Percentiles rank a stretch among this genome's conserved stretches.
Evolutionary conservation across 2,797 vertebrate genomes (phyloP).

Genomic region (Hapalemur alaotrensis): DNA sequence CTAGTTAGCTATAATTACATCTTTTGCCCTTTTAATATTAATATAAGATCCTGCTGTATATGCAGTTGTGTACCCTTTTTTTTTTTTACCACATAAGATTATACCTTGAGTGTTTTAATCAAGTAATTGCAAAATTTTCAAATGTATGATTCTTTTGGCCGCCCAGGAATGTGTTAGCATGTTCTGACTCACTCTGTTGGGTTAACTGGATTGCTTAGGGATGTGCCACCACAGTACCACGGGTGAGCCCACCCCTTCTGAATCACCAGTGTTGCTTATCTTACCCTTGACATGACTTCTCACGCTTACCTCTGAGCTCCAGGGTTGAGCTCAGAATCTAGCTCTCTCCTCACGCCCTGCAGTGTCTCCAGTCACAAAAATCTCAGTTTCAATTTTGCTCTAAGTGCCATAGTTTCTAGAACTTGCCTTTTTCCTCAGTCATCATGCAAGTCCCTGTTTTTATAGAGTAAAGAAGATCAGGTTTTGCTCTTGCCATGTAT

Average conservation of each 20-base stretch:
- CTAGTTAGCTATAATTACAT: background rate
- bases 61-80: background rate
- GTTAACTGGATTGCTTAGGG: background rate
- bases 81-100: background rate
- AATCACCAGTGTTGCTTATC: background rate
- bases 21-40: background rate
- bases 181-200: background rate
- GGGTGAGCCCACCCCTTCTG: background rate
- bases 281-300: background rate
- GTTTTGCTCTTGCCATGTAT: background rate
- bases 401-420: background rate
- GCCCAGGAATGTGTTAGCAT: background rate
- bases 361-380: background rate
- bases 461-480: background rate
- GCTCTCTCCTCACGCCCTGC: background rate
- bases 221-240: background rate
- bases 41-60: background rate
- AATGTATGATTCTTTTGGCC: background rate
- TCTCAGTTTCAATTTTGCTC: background rate
- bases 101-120: background rate
- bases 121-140: background rate
- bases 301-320: background rate
- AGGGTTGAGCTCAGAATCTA: background rate
- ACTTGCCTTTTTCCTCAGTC: background rate
- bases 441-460: background rate